Evolutionary conservation across 2,888 invertebrate species (phyloP).

Genomic region (Pristionchus entomophagus): DNA sequence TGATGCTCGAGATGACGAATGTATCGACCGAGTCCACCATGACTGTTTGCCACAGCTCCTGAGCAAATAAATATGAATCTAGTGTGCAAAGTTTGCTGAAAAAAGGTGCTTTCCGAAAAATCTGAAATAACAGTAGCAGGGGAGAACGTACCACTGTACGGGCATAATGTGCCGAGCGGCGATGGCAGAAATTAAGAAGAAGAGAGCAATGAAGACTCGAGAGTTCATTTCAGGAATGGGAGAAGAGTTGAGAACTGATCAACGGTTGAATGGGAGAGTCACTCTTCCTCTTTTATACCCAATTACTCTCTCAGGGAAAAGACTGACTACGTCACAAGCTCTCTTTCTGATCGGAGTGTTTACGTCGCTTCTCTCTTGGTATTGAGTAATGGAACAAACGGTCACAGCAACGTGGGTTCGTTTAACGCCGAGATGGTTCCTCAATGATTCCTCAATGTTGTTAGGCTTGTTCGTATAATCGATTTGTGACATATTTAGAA

Average conservation of each 20-base stretch:
- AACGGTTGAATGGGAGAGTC: background rate
- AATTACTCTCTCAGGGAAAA: background rate
- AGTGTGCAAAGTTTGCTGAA: too few relatives aligned
- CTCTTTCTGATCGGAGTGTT: constrained; percentile 9
- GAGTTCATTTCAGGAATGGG: background rate
- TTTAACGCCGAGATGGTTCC: background rate
- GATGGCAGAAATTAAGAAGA: constrained; percentile 12
- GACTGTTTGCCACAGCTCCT: background rate
- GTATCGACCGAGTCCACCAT: constrained; percentile 21
- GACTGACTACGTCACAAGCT: background rate
- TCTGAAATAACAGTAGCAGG: too few relatives aligned
- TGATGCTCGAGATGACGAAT: constrained; percentile 18
- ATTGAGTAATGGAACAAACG: background rate
- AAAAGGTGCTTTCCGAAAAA: background rate
- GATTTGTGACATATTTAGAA: too few relatives aligned
- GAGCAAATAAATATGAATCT: background rate
- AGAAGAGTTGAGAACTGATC: background rate
- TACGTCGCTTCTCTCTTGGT: background rate
- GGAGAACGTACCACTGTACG: background rate
- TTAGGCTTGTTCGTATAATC: too few relatives aligned
- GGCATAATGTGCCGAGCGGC: background rate
- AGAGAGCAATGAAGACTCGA: background rate
- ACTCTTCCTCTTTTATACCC: background rate
- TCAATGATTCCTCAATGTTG: too few relatives aligned
- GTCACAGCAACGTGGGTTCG: background rate